Base-by-base conservation (phyloP, 2,888 invertebrate species). In the Parapristionchus giblindavisi region DNA sequence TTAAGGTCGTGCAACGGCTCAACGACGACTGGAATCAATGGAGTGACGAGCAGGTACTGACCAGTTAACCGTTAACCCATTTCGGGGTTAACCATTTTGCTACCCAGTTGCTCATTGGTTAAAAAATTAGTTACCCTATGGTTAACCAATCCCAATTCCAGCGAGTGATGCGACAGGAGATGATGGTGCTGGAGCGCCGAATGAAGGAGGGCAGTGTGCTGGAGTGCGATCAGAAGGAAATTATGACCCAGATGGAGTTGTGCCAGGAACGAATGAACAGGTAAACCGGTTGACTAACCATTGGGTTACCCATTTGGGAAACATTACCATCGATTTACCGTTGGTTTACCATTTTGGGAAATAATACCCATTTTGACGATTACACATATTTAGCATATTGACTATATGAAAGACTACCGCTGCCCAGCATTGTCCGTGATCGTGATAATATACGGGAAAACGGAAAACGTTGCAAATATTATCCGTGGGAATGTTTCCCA, bases 211-310 rank as follows among this genome's bases (percentile, higher is more conserved):
- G 77, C 36, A 76, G 77, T 38, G 52, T 78, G 27, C 76, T 78
- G 29, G 77, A 76, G 40, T 54, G 78, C 32, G 81, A 83, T 36
- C 79, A 76, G 24, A 77, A 76, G 38, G 68, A 76, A 52, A 79
- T 83, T 40, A 58, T 77, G 21, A 78, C 77, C 11, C 81, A 84
- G 56, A 80, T 84, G 78, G 80, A 81, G 51, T 72, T 80, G 75
- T 84, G 84, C 70, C 81, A 83, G 58, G 81, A 84, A 56, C 60
- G 83, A 61, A 81, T 84, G 81, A 76, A 83, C 66, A 80, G 76
- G 77, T 77, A 71, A 21, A 40, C n/a, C 51, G 51, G 51, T 14
- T 17, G n/a, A n/a, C n/a, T n/a, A n/a, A n/a, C n/a, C n/a, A n/a
- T n/a, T n/a, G n/a, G n/a, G n/a, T n/a, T n/a, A n/a, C n/a, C n/a